Percentiles rank a stretch among this genome's conserved stretches.
phyloP scores from a whole-genome alignment of 2,888 invertebrate species.

The Tenthredo notha region DNA sequence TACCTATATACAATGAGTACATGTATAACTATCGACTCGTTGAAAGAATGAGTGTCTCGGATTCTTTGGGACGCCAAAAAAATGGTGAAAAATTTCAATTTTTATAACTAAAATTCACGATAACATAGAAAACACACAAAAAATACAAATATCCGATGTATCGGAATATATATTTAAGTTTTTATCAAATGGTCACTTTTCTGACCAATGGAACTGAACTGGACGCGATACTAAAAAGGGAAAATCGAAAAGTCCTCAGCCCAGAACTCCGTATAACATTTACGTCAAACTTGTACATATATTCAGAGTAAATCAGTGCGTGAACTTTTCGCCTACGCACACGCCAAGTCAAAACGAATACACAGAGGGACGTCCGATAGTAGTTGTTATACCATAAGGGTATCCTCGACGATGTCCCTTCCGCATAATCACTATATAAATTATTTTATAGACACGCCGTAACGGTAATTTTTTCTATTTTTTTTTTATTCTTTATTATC shows the following conservation, averaged over 20 bases:
- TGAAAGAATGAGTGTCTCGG: neutral
- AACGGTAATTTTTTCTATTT: constrained; percentile 24
- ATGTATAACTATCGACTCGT: too few relatives aligned
- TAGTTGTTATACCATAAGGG: neutral
- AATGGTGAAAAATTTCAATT: neutral
- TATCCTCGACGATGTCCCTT: constrained; percentile 38
- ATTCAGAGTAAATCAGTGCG: constrained; percentile 33
- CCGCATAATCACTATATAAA: constrained; percentile 49
- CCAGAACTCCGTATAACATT: neutral
- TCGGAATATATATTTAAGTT: neutral
- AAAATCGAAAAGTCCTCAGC: neutral
- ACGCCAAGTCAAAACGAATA: neutral
- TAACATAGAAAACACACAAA: too few relatives aligned
- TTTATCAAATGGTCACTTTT: neutral
- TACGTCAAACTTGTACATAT: neutral
- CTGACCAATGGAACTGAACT: neutral
- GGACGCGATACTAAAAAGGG: neutral
- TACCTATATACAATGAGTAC: too few relatives aligned
- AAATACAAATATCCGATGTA: neutral
- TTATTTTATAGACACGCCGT: constrained; percentile 1
- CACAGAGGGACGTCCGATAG: neutral
- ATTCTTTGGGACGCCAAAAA: neutral
- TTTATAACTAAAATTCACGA: neutral
- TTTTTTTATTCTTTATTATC: neutral
- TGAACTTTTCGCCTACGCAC: constrained; percentile 3